Conservation (phyloP, 2,888 invertebrate genomes). For the Resseliella maxima region DNA sequence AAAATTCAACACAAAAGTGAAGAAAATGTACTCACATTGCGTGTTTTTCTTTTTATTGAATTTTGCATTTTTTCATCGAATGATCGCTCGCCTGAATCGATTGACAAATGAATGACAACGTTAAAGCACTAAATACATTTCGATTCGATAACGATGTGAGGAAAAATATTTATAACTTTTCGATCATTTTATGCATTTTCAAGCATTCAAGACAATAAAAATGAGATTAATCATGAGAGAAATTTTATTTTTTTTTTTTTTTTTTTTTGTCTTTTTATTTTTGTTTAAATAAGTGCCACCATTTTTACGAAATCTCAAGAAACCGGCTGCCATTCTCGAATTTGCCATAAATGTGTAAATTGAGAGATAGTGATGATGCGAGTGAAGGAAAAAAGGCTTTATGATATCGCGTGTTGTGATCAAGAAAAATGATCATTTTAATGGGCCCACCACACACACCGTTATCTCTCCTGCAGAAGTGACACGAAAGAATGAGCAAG, state of each 20-base stretch:
- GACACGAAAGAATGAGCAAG: neutral
- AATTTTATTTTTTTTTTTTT: neutral
- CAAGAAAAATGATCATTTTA: slow-evolving; percentile 46
- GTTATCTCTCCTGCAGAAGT: neutral
- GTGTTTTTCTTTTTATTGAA: too few relatives aligned
- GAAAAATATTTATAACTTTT: slow-evolving; percentile 41
- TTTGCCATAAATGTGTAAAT: neutral
- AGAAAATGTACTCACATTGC: neutral
- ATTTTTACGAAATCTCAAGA: neutral
- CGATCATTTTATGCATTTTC: slow-evolving; percentile 22
- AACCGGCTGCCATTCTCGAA: slow-evolving; percentile 1
- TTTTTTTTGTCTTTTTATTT: too few relatives aligned
- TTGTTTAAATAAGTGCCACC: neutral
- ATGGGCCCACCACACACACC: slow-evolving; percentile 9
- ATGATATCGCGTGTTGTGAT: slow-evolving; percentile 16
- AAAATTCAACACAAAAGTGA: too few relatives aligned
- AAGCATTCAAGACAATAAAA: slow-evolving; percentile 26
- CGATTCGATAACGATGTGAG: slow-evolving; percentile 40
- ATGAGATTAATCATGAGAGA: slow-evolving; percentile 23
- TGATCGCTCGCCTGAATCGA: neutral
- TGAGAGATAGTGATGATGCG: neutral
- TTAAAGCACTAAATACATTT: neutral
- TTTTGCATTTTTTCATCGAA: too few relatives aligned
- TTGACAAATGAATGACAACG: slow-evolving; percentile 48
- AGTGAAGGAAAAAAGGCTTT: neutral